These are phyloP conservation scores for Aricia agestis DNA, from an alignment of 1,140 invertebrate genomes.

Conservation along the genomic window DNA sequence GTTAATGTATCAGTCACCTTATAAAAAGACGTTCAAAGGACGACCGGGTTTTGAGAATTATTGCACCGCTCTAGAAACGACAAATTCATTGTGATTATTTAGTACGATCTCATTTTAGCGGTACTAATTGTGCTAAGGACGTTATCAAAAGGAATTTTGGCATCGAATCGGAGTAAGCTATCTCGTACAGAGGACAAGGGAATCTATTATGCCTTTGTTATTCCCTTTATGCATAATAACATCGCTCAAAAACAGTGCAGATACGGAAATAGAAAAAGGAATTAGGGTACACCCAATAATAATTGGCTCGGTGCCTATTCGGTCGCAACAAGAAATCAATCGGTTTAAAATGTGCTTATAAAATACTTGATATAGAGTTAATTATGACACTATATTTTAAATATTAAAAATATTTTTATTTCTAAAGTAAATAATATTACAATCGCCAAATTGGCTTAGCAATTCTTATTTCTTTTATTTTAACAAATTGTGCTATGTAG, in stretches of 20 bases:
- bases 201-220: conserved; percentile 14
- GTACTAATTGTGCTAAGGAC: conserved; percentile 41
- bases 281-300: conserved; percentile 3
- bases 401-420: too few species aligned
- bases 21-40: neutral
- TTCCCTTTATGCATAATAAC: conserved; percentile 11
- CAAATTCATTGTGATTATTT: conserved; percentile 40
- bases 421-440: too few species aligned
- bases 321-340: neutral
- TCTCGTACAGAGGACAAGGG: neutral
- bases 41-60: conserved; percentile 20
- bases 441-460: too few species aligned
- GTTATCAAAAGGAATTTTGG: conserved; percentile 36
- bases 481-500: neutral
- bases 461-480: neutral
- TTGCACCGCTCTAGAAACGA: conserved; percentile 35
- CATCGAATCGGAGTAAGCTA: conserved; percentile 29
- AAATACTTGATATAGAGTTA: too few species aligned
- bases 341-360: neutral
- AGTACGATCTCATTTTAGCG: conserved; percentile 39
- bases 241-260: neutral
- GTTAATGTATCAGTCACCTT: neutral
- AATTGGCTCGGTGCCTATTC: neutral
- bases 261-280: conserved; percentile 6
- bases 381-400: neutral